A percentile compares a stretch with the other conserved stretches of the same genome.
phyloP scores from a whole-genome alignment of 2,113 vertebrate genomes.

The Gnathonemus echidnorhynchus region DNA sequence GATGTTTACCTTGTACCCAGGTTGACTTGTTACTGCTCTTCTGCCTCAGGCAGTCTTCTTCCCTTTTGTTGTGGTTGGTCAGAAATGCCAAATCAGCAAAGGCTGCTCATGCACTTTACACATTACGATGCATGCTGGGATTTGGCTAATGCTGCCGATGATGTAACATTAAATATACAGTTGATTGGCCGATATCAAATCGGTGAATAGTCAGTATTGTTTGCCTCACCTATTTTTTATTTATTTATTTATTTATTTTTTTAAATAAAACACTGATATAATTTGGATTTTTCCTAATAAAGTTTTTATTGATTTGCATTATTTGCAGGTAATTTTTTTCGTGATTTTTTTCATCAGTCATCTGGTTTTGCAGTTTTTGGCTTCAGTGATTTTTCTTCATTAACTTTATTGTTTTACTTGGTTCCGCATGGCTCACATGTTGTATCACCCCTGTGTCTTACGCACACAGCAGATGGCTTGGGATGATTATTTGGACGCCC shows the following conservation, averaged over 20 bases:
- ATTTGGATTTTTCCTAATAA: not conserved
- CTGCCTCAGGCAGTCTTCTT: not conserved
- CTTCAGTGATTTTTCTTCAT: not conserved
- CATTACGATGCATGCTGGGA: not conserved
- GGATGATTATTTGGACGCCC: conserved; percentile 82
- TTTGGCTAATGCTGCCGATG: not conserved
- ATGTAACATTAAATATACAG: not conserved
- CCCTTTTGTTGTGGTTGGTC: not conserved
- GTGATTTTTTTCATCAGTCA: not conserved
- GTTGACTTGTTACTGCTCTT: not conserved
- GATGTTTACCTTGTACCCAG: not conserved
- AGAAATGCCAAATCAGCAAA: not conserved
- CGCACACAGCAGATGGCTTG: conserved; percentile 63
- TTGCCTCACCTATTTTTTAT: not conserved
- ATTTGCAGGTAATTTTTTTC: not conserved
- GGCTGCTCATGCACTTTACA: not conserved
- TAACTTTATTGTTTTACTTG: not conserved
- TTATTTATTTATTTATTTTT: too few relatives aligned
- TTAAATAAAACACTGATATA: not conserved
- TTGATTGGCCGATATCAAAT: not conserved
- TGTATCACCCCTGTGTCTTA: not conserved
- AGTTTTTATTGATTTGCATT: not conserved
- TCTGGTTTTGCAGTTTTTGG: not conserved
- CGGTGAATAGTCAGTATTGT: not conserved
- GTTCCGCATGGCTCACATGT: not conserved